Evolutionary conservation across 2,888 invertebrate genomes (phyloP).

Genomic region (Carcina quercana): DNA sequence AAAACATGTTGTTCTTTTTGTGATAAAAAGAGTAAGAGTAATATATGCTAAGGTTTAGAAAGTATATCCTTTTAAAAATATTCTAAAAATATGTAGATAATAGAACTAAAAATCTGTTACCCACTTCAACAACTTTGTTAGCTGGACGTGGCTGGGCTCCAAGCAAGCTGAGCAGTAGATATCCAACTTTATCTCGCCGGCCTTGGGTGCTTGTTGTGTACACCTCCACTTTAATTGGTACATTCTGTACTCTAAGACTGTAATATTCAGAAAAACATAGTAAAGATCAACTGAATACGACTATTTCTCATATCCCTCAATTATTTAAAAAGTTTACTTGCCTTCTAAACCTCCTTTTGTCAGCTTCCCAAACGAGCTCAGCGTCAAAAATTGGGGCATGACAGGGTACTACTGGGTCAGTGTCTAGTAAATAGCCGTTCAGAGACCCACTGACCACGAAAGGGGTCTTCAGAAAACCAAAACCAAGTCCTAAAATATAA

Average conservation of each 20-base stretch:
- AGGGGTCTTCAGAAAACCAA: slow-evolving; percentile 69
- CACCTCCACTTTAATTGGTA: slow-evolving; percentile 83
- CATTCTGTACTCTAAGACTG: slow-evolving; percentile 82
- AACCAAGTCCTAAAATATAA: slow-evolving; percentile 65
- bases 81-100: too few relatives aligned
- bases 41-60: too few relatives aligned
- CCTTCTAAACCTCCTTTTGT: slow-evolving; percentile 80
- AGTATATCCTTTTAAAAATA: too few relatives aligned
- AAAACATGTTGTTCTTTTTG: too few relatives aligned
- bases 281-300: too few relatives aligned
- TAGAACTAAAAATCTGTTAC: too few relatives aligned
- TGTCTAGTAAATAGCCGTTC: slow-evolving; percentile 79
- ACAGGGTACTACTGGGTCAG: slow-evolving; percentile 76
- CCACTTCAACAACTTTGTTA: slow-evolving; percentile 58
- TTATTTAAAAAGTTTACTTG: slow-evolving; percentile 35
- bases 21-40: too few relatives aligned
- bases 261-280: background rate
- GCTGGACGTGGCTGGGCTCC: slow-evolving; percentile 79
- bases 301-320: too few relatives aligned
- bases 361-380: slow-evolving; percentile 86
- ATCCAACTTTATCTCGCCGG: slow-evolving; percentile 79
- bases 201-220: slow-evolving; percentile 69
- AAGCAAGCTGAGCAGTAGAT: slow-evolving; percentile 79
- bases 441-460: slow-evolving; percentile 76
- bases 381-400: slow-evolving; percentile 79